Conservation (phyloP, 2,888 invertebrate genomes). For the Electrophaes corylata region DNA sequence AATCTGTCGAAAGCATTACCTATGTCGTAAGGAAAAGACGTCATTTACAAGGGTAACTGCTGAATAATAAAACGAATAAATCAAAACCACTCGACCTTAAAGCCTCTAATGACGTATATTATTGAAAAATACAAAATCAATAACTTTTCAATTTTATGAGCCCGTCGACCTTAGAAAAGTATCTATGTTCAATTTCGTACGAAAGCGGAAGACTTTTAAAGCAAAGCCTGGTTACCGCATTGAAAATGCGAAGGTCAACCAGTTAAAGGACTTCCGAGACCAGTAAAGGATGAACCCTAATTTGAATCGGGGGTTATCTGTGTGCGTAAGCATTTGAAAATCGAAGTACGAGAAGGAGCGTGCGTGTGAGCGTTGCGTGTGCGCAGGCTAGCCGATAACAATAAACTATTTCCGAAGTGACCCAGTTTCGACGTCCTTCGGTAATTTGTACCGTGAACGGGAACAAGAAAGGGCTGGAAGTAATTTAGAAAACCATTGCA, state of each 20-base stretch:
- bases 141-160: conserved; percentile 76
- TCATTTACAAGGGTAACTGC: conserved; percentile 75
- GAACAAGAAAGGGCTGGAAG: conserved; percentile 82
- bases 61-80: conserved; percentile 77
- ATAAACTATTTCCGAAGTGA: conserved; percentile 85
- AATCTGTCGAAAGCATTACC: conserved; percentile 58
- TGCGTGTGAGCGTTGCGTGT: conserved; percentile 75
- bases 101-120: conserved; percentile 59
- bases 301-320: conserved; percentile 58
- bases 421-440: conserved; percentile 83
- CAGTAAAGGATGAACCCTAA: conserved; percentile 75
- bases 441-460: conserved; percentile 81
- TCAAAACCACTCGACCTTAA: conserved; percentile 71
- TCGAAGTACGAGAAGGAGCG: conserved; percentile 57
- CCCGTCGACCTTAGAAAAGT: conserved; percentile 76
- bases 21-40: conserved; percentile 58
- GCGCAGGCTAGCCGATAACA: conserved; percentile 82
- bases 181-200: conserved; percentile 56
- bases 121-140: conserved; percentile 68
- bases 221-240: conserved; percentile 54
- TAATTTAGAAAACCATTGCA: conserved; percentile 67
- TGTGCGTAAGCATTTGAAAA: conserved; percentile 76
- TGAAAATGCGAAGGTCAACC: conserved; percentile 70
- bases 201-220: conserved; percentile 74
- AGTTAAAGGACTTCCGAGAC: conserved; percentile 64